Percentiles rank a stretch among this genome's conserved stretches.
Conservation (phyloP, 2,113 vertebrate genomes). For the Macquaria australasica region DNA sequence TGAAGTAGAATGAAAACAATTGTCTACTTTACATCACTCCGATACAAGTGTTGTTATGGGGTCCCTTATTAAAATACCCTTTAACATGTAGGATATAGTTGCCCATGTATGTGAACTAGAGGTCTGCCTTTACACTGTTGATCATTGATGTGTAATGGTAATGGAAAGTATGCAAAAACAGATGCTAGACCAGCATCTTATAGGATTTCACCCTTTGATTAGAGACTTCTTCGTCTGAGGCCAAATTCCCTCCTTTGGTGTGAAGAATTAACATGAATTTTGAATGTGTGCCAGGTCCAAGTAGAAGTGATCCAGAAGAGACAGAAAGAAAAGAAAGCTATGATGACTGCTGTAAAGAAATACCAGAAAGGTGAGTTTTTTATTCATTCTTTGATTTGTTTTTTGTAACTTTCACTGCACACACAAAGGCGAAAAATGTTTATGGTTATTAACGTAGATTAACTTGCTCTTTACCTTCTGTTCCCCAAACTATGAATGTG, state of each 20-base stretch:
- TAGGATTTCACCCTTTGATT: too few species aligned
- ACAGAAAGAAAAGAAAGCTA: conserved; percentile 94
- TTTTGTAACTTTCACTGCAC: background rate
- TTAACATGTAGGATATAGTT: background rate
- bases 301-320: conserved; percentile 95
- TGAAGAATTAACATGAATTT: background rate
- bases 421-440: too few species aligned
- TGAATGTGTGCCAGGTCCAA: conserved; percentile 89
- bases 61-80: background rate
- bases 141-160: background rate
- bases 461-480: background rate
- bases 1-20: background rate
- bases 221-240: background rate
- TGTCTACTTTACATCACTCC: background rate
- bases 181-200: background rate
- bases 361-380: conserved; percentile 93
- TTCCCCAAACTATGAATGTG: background rate
- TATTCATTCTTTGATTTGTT: background rate
- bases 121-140: background rate
- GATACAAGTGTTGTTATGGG: background rate
- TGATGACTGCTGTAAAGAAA: conserved; percentile 95
- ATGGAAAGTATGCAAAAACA: background rate
- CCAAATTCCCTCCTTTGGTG: background rate
- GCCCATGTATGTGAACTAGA: background rate
- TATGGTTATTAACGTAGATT: too few species aligned